Evolutionary conservation across 2,888 invertebrate genomes (phyloP).

Genomic region (Drosophila limbata): DNA sequence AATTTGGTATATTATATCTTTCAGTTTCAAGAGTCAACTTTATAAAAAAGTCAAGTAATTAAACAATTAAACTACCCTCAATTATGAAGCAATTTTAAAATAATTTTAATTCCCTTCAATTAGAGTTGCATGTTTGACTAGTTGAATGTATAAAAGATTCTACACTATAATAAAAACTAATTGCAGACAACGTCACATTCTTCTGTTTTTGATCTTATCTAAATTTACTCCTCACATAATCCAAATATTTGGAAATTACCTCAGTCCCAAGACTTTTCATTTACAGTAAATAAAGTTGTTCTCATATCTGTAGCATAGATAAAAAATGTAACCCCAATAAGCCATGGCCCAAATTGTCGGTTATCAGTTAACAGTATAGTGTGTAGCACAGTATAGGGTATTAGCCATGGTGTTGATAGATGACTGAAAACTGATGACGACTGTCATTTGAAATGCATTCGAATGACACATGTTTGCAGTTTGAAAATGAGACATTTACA

Average conservation of each 20-base stretch:
- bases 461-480: slow-evolving; percentile 16
- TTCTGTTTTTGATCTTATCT: slow-evolving; percentile 16
- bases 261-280: slow-evolving; percentile 6
- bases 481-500: slow-evolving; percentile 25
- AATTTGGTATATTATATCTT: not conserved
- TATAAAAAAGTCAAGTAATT: not conserved
- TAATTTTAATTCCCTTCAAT: slow-evolving; percentile 36
- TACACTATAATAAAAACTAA: slow-evolving; percentile 5
- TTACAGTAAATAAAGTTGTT: slow-evolving; percentile 42
- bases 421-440: slow-evolving; percentile 7
- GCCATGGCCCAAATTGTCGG: slow-evolving; percentile 69
- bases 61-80: not conserved
- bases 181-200: slow-evolving; percentile 2
- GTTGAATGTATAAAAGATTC: slow-evolving; percentile 11
- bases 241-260: slow-evolving; percentile 31
- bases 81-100: slow-evolving; percentile 26
- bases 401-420: slow-evolving; percentile 26
- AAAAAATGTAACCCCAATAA: slow-evolving; percentile 37
- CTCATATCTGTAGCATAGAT: slow-evolving; percentile 67
- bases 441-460: slow-evolving; percentile 13
- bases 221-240: slow-evolving; percentile 17
- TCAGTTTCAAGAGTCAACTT: not conserved
- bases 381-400: slow-evolving; percentile 30
- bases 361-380: slow-evolving; percentile 52
- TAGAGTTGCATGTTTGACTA: slow-evolving; percentile 18